These are phyloP conservation scores for Amblyteles armatorius DNA, from an alignment of 2,888 invertebrate species.

Conservation along the genomic window DNA sequence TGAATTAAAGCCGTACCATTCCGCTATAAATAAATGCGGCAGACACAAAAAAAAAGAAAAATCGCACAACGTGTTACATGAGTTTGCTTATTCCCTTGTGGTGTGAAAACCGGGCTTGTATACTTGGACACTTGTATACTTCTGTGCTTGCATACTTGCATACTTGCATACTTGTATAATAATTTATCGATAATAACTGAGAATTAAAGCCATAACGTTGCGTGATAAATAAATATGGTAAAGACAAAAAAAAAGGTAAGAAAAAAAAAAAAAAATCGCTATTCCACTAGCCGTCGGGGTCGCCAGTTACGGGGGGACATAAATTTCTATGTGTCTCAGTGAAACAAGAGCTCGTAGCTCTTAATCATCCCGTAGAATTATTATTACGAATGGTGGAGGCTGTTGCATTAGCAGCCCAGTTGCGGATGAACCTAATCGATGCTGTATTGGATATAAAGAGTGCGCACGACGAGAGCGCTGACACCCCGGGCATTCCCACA, in stretches of 20 bases:
- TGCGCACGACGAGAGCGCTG: not conserved
- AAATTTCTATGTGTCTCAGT: constrained; percentile 2
- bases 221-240: not conserved
- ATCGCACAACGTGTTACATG: not conserved
- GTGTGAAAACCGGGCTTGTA: too few relatives aligned
- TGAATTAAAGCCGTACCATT: not conserved
- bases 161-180: too few relatives aligned
- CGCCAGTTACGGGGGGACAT: constrained; percentile 10
- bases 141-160: too few relatives aligned
- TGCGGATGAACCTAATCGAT: constrained; percentile 2
- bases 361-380: constrained; percentile 1
- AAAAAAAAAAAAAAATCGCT: constrained; percentile 4
- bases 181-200: constrained; percentile 12
- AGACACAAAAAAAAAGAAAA: too few relatives aligned
- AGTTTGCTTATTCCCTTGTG: constrained; percentile 20
- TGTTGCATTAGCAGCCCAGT: not conserved
- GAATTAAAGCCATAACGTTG: not conserved
- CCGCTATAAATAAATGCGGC: not conserved
- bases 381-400: not conserved
- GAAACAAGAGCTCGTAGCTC: not conserved
- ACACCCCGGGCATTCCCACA: constrained; percentile 43
- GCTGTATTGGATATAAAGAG: not conserved
- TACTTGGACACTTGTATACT: too few relatives aligned
- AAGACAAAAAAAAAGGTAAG: not conserved
- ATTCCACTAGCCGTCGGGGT: constrained; percentile 1